phyloP scores from a whole-genome alignment of 2,888 invertebrate species.

The Drosophila paranaensis region DNA sequence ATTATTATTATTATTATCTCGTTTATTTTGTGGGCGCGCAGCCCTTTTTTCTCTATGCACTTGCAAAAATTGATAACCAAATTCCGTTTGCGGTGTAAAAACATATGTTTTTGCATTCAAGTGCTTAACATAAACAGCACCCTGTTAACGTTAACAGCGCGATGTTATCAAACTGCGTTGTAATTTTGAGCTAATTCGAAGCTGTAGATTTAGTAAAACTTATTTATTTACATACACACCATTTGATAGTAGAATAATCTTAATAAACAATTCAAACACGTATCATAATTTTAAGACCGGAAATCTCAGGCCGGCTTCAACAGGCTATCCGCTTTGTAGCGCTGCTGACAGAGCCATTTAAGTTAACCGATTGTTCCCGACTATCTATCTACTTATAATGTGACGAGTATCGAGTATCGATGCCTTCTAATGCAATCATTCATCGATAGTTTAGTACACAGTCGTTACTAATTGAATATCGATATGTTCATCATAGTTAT shows the following conservation, averaged over 20 bases:
- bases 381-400: too few species aligned
- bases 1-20: constrained; percentile 7
- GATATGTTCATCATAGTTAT: neutral
- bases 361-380: neutral
- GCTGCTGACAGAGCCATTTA: neutral
- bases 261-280: neutral
- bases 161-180: neutral
- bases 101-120: constrained; percentile 26
- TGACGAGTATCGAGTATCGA: neutral
- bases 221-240: neutral
- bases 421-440: neutral
- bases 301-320: neutral
- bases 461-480: too few species aligned
- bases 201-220: neutral
- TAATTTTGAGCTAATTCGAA: neutral
- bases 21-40: constrained; percentile 38
- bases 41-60: constrained; percentile 39
- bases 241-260: neutral
- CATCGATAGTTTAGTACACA: neutral
- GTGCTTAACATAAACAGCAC: constrained; percentile 8
- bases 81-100: constrained; percentile 39
- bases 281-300: neutral
- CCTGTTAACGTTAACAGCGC: constrained; percentile 15
- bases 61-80: constrained; percentile 46
- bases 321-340: neutral